Evolutionary conservation across 35 echinoderm and acorn worm genomes (phyloP).

Genomic region (Eucidaris tribuloides): DNA sequence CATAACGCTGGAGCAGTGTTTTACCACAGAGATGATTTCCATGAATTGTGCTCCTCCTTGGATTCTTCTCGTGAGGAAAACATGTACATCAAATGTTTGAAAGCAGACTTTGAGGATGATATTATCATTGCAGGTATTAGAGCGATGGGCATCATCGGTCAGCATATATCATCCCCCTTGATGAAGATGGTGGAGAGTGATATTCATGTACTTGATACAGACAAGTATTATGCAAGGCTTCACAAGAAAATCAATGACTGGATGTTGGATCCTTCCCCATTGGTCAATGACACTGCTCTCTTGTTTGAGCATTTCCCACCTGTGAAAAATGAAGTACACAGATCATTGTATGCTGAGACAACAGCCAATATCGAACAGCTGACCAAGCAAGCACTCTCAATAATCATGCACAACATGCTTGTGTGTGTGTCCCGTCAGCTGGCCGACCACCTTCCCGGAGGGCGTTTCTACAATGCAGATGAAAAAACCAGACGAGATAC

Average conservation of each 20-base stretch:
- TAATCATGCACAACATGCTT: constrained; percentile 71
- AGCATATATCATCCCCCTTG: constrained; percentile 50
- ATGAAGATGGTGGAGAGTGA: constrained; percentile 70
- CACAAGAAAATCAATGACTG: constrained; percentile 21
- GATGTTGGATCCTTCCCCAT: constrained; percentile 37
- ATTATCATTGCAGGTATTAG: constrained; percentile 63
- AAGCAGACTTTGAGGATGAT: constrained; percentile 37
- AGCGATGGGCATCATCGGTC: constrained; percentile 51
- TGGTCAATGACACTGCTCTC: constrained; percentile 32
- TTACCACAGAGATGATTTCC: constrained; percentile 29
- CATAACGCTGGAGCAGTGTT: constrained; percentile 25
- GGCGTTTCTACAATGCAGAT: constrained; percentile 15
- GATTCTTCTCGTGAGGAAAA: constrained; percentile 8
- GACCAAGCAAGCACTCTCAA: constrained; percentile 37
- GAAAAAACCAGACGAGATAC: background rate
- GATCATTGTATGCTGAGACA: constrained; percentile 15
- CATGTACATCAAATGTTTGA: constrained; percentile 44
- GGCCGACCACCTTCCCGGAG: constrained; percentile 51
- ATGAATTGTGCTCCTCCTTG: background rate
- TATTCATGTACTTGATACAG: constrained; percentile 42
- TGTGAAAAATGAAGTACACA: constrained; percentile 28
- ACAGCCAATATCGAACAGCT: constrained; percentile 26
- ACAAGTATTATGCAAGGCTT: constrained; percentile 40
- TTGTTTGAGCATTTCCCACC: constrained; percentile 46
- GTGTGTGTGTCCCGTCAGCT: constrained; percentile 44